Conservation (phyloP, 2,888 invertebrate species). For the Stenurella melanura region DNA sequence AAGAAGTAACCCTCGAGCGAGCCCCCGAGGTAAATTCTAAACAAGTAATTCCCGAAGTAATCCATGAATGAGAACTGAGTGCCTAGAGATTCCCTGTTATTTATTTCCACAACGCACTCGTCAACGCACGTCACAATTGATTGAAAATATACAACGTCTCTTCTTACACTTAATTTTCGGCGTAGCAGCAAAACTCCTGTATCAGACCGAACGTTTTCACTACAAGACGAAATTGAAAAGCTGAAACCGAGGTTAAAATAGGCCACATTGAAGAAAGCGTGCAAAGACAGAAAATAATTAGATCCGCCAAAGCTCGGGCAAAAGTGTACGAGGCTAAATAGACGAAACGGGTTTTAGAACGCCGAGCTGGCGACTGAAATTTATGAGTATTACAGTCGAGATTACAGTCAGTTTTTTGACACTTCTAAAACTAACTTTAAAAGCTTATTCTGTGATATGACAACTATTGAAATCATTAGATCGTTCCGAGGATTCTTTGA, state of each 20-base stretch:
- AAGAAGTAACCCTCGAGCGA: no score
- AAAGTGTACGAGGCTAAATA: neutral
- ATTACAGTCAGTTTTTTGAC: no score
- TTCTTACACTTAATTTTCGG: neutral
- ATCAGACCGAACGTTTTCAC: no score
- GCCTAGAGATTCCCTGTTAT: no score
- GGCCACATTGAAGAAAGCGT: neutral
- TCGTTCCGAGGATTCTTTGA: neutral
- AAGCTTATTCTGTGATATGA: neutral
- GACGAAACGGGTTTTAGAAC: neutral
- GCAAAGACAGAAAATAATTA: neutral
- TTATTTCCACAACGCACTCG: no score
- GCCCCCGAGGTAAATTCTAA: no score
- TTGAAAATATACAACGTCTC: no score
- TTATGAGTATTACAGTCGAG: neutral
- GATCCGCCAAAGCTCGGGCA: neutral
- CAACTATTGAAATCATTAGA: slow-evolving; percentile 11
- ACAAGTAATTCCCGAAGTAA: no score
- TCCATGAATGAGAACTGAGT: no score
- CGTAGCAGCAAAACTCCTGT: neutral
- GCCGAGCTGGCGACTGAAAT: neutral
- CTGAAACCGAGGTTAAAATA: neutral
- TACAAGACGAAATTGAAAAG: neutral
- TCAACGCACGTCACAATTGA: no score
- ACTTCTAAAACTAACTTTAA: slow-evolving; percentile 17